phyloP scores from a whole-genome alignment of 2,888 invertebrate species.

The Polyploca ridens region DNA sequence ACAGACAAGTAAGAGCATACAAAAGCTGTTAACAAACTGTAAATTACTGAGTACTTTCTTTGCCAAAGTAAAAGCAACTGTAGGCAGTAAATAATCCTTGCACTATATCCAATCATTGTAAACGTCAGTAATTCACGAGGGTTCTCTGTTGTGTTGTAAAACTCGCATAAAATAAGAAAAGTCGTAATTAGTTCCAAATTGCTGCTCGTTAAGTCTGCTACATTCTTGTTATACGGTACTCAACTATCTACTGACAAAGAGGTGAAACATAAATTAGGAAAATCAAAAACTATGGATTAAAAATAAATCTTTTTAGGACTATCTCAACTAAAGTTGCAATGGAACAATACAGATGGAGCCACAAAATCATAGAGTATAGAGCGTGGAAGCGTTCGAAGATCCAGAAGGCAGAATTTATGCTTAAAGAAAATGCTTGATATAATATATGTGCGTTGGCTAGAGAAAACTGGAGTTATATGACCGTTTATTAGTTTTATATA shows the following conservation, averaged over 20 bases:
- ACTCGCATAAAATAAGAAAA: constrained; percentile 51
- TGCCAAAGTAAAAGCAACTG: background rate
- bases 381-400: too few species aligned
- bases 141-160: constrained; percentile 43
- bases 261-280: too few species aligned
- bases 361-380: too few species aligned
- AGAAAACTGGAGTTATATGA: too few species aligned
- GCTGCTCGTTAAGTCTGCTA: background rate
- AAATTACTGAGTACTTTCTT: background rate
- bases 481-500: too few species aligned
- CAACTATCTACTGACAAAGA: background rate
- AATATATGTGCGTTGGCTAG: too few species aligned
- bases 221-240: background rate
- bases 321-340: too few species aligned
- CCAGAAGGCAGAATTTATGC: too few species aligned
- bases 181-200: constrained; percentile 59
- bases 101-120: constrained; percentile 9
- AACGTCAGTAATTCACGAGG: constrained; percentile 38
- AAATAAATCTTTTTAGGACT: too few species aligned
- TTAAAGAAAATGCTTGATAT: too few species aligned
- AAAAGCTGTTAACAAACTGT: background rate
- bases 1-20: background rate
- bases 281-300: too few species aligned
- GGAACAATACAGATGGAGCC: too few species aligned
- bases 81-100: constrained; percentile 3